Evolutionary conservation across 2,113 vertebrate species (phyloP).

Genomic region (Bubo blakistoni): DNA sequence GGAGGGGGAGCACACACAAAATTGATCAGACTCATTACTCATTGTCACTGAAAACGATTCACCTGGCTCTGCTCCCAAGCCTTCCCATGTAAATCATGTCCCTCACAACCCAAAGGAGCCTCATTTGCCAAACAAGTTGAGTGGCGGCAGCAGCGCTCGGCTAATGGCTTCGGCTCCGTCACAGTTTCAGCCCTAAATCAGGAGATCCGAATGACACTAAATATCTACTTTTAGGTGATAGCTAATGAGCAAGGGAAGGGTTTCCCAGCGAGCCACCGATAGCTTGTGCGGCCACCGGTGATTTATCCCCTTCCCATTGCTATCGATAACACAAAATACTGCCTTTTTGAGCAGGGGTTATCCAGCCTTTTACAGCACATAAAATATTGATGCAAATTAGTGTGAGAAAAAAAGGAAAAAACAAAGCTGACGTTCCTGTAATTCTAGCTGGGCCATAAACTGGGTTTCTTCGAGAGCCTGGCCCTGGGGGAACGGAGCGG

Average conservation of each 20-base stretch:
- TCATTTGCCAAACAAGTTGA: neutral
- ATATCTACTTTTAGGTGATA: neutral
- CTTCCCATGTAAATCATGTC: neutral
- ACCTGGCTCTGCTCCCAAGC: neutral
- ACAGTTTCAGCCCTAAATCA: neutral
- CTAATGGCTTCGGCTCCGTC: neutral
- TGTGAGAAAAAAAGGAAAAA: no score
- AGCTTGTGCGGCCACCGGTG: accelerated
- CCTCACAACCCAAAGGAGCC: neutral
- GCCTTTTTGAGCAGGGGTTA: neutral
- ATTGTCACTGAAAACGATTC: neutral
- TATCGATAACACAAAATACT: neutral
- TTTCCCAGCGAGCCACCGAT: neutral
- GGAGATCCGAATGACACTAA: neutral
- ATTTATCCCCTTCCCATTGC: neutral
- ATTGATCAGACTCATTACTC: neutral
- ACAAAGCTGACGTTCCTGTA: neutral
- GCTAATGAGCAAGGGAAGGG: neutral
- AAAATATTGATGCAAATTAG: neutral
- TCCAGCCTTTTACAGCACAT: neutral
- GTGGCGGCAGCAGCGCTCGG: accelerated
- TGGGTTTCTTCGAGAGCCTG: neutral
- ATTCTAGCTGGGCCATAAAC: neutral
- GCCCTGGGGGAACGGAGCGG: neutral
- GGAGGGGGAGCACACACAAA: neutral